These are phyloP conservation scores for Caenorhabditis remanei DNA, from an alignment of 1,140 invertebrate genomes.

Conservation along the genomic window DNA sequence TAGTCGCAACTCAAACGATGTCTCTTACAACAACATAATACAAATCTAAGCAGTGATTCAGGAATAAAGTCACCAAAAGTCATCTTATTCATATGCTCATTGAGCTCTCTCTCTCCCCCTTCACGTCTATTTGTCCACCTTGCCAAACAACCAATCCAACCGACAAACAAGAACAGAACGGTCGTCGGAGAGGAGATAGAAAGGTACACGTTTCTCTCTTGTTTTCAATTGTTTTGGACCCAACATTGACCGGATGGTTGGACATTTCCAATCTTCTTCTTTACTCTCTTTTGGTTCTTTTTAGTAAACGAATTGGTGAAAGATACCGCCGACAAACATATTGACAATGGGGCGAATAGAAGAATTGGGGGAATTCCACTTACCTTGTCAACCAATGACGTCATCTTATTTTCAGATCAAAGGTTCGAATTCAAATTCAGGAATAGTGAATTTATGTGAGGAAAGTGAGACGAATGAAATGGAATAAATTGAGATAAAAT, in stretches of 20 bases:
- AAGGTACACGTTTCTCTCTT: slow-evolving; percentile 8
- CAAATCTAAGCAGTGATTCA: neutral
- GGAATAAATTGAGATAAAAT: neutral
- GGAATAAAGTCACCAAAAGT: neutral
- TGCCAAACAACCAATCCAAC: neutral
- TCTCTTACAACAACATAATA: too few species aligned
- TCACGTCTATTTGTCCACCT: neutral
- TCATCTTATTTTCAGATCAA: neutral
- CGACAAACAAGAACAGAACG: slow-evolving; percentile 6
- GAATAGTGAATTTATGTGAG: neutral
- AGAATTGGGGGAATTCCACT: too few species aligned
- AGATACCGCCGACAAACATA: too few species aligned
- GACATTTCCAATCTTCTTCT: neutral
- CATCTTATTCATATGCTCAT: neutral
- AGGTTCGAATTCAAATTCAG: neutral
- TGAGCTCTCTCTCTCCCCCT: neutral
- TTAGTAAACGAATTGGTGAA: too few species aligned
- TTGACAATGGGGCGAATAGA: too few species aligned
- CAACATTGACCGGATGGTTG: neutral
- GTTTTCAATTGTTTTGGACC: slow-evolving; percentile 9
- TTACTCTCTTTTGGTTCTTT: neutral
- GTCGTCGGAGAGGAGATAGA: neutral
- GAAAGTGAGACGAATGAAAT: slow-evolving; percentile 9
- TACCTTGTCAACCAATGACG: slow-evolving; percentile 9
- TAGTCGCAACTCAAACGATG: too few species aligned